Base-by-base conservation (phyloP, 2,888 invertebrate species). In the Nomada fucata region DNA sequence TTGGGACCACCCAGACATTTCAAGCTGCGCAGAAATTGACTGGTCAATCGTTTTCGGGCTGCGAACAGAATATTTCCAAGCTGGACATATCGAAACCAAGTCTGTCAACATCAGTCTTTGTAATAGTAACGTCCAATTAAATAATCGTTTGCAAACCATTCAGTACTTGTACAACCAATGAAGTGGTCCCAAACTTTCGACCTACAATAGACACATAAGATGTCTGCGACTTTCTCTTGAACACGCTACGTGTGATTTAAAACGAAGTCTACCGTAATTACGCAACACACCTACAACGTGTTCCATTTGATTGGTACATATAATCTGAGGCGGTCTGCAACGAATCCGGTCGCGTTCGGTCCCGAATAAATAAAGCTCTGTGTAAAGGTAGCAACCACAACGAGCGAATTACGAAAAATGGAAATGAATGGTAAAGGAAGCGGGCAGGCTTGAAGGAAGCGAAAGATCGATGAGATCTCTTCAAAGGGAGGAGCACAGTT, bases 381-480 rank as follows among this genome's bases (percentile, higher is more conserved):
- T 76, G 70, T 53, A 70, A 76, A 70, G 59, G 57, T 60, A 70
- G 61, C 65, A 77, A 59, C 61, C 70, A 29, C 79, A 36, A 59
- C 69, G 60, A 53, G 68, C 26, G 63, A 68, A 71, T 76, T 74
- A 69, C 67, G 71, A 75, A 69, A 74, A 64, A 77, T 64, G 65
- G 52, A 71, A 73, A 80, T 83, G 76, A 83, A 74, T 77, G 68
- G 80, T 36, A 60, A 63, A 67, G 73, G 68, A 60, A 59, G 47
- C 55, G 64, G 63, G 68, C 76, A 59, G 60, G 53, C 53, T 77
- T 23, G 70, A 64, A 77, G 78, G 63, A 74, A 71, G 57, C 60
- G 72, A 70, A 82, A 68, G 80, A 84, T 84, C 77, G 77, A 84
- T 78, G 84, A 70, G 80, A 81, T 81, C 75, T 64, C 69, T 81